phyloP scores from a whole-genome alignment of 2,797 vertebrate genomes.

The Siniperca undulata region DNA sequence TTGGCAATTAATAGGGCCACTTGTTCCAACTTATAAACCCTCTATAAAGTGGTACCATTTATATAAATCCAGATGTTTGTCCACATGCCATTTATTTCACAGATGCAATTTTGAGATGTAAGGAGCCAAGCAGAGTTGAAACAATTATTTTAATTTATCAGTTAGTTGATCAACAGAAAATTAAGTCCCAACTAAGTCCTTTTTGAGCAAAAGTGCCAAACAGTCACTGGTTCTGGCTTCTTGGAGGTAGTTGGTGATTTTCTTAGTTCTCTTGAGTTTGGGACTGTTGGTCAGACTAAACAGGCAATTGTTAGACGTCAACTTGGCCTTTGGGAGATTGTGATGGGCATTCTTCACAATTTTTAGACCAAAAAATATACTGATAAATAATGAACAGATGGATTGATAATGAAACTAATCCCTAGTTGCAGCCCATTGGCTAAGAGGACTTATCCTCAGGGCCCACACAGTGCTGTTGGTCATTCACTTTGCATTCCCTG shows the following conservation, averaged over 20 bases:
- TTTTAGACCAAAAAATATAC: neutral
- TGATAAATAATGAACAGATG: neutral
- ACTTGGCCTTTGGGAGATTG: neutral
- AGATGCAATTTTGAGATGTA: neutral
- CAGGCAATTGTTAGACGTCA: neutral
- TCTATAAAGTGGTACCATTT: neutral
- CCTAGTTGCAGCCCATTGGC: neutral
- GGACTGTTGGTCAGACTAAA: neutral
- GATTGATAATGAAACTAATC: neutral
- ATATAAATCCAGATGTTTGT: neutral
- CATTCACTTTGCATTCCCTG: constrained; percentile 59
- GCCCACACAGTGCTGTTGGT: constrained; percentile 32
- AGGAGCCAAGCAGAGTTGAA: neutral
- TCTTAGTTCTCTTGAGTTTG: neutral
- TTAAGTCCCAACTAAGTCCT: neutral
- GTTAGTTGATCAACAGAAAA: neutral
- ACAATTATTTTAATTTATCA: neutral
- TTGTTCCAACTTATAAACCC: neutral
- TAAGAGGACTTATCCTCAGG: constrained; percentile 3
- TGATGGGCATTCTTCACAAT: neutral
- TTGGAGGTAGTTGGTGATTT: neutral
- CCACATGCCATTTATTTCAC: neutral
- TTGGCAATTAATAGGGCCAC: neutral
- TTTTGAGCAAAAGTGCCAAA: neutral
- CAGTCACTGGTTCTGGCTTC: neutral